Evolutionary conservation across 2,797 vertebrate genomes (phyloP), one percentile per base, ranked within the genome.

Genomic region (Chrosomus eos): DNA sequence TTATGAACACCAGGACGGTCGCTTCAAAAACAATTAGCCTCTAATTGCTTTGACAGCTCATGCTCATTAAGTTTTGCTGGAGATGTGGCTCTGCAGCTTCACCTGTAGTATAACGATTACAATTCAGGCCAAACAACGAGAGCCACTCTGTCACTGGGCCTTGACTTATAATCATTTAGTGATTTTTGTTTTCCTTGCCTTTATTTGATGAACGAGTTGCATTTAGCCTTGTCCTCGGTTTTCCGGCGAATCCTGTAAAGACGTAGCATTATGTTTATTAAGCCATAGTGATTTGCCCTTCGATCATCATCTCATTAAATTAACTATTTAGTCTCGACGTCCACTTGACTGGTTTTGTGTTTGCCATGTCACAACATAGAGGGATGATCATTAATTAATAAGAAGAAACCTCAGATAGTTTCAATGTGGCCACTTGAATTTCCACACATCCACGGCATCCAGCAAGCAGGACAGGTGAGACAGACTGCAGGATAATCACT

Each of bases 341-440:
- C 78, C 78, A 33, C 45, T 77, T 19, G 21, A 55, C 83, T 77
- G 72, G 80, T 75, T 86, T 80, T 68, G n/a, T 67, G 75, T 68
- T 68, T 66, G 33, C 66, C 3, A 10, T 62, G 77, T 83, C 73
- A 64, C 31, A 72, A 68, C 19, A 26, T 40, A 9, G 10, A 72
- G 36, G 23, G 18, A 53, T 78, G 72, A 86, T 89, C 74, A 88
- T 88, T 88, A 82, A 85, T 90, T 89, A 89, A 86, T 67, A 55
- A 82, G 31, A 51, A 26, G 51, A 51, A 23, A 81, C 74, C 82
- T 84, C 73, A 23, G 45, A 33, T 79, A 80, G 74, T 76, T 72
- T 71, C 72, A 71, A 45, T 67, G 8, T 19, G 43, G 48, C 76
- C 0, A 4, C 60, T 74, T 62, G 40, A 28, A 71, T 79, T 82